phyloP scores from a whole-genome alignment of 1,140 invertebrate species.

The Ptiloglossa arizonensis region DNA sequence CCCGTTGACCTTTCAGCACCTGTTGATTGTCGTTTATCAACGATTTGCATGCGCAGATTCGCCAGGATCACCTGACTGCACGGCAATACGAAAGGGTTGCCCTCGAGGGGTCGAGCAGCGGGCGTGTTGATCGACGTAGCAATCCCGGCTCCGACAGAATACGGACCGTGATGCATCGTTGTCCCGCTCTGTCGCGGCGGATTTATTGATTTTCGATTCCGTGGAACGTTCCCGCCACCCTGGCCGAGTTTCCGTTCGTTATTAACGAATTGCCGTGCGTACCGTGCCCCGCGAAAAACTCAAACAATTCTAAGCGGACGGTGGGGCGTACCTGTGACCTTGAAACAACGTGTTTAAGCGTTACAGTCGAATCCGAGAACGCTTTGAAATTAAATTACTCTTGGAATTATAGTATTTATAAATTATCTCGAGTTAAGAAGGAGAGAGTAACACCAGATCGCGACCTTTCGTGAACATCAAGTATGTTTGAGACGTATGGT shows the following conservation, averaged over 20 bases:
- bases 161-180: background rate
- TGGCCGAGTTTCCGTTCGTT: slow-evolving; percentile 9
- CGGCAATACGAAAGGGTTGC: slow-evolving; percentile 32
- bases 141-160: slow-evolving; percentile 2
- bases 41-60: slow-evolving; percentile 65
- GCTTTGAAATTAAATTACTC: no score
- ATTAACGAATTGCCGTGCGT: slow-evolving; percentile 22
- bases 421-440: no score
- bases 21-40: slow-evolving; percentile 70
- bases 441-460: no score
- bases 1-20: slow-evolving; percentile 64
- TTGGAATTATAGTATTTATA: no score
- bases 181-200: background rate
- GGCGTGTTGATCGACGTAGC: slow-evolving; percentile 42
- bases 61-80: slow-evolving; percentile 42
- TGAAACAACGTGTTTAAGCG: no score
- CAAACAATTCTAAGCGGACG: background rate
- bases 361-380: no score
- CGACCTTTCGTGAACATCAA: no score
- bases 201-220: slow-evolving; percentile 51
- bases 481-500: no score
- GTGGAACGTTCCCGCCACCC: background rate
- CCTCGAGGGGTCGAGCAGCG: background rate
- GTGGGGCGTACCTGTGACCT: background rate
- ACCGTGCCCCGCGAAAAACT: background rate